A percentile compares a stretch with the other conserved stretches of the same genome.
These are phyloP conservation scores for Todiramphus chloris DNA, from an alignment of 2,113 vertebrate genomes.

Conservation along the genomic window DNA sequence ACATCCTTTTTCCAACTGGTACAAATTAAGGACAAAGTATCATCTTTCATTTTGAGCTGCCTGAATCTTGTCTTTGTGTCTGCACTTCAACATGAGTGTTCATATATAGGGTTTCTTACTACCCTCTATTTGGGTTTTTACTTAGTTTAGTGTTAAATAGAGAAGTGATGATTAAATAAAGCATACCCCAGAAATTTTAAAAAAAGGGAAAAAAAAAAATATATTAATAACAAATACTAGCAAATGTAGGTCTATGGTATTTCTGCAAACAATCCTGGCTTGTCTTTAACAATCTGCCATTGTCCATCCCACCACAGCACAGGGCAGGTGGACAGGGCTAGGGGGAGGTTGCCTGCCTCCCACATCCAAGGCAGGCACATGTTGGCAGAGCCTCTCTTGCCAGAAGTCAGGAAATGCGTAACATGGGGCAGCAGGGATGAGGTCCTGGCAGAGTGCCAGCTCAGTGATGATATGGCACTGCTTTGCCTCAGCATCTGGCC, in stretches of 20 bases:
- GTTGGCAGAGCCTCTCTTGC: background rate
- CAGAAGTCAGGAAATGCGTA: background rate
- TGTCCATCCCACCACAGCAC: accelerated
- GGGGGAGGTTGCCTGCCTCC: background rate
- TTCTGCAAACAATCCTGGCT: background rate
- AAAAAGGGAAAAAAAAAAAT: background rate
- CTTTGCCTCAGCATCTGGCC: background rate
- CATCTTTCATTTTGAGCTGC: background rate
- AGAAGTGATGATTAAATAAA: background rate
- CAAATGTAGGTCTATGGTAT: background rate
- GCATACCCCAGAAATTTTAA: background rate
- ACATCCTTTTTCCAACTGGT: background rate
- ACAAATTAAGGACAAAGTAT: background rate
- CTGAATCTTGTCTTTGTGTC: background rate
- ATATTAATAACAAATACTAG: background rate
- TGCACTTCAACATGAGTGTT: background rate
- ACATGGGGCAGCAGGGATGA: accelerated
- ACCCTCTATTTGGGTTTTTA: background rate
- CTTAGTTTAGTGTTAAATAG: background rate
- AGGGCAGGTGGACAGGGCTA: background rate
- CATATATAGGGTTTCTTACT: background rate
- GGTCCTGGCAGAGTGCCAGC: background rate
- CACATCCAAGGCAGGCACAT: background rate
- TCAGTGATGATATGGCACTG: accelerated
- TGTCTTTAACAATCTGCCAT: background rate